Conservation (phyloP, 2,888 invertebrate species). For the Pyrrhia umbra region DNA sequence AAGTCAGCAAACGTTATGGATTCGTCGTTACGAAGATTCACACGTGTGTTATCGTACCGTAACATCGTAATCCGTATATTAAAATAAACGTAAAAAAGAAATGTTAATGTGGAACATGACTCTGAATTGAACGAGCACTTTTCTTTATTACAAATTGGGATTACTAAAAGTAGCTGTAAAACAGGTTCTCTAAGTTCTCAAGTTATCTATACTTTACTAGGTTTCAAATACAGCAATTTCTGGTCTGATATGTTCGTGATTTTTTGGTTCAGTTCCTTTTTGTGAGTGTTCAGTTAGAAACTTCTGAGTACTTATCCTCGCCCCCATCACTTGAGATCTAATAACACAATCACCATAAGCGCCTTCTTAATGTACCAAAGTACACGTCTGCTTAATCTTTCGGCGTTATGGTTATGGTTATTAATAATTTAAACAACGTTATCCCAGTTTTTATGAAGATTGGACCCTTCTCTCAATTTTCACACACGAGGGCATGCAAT, state of each 20-base stretch:
- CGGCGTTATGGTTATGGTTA: constrained; percentile 37
- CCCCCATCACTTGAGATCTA: constrained; percentile 1
- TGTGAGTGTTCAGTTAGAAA: not conserved
- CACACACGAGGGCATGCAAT: constrained; percentile 42
- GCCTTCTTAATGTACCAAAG: constrained; percentile 19
- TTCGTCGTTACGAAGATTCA: constrained; percentile 67
- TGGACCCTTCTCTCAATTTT: constrained; percentile 39
- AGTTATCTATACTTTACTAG: no score
- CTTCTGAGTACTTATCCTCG: not conserved
- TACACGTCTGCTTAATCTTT: constrained; percentile 35
- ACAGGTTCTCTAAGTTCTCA: not conserved
- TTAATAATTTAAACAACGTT: constrained; percentile 53
- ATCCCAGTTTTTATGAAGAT: constrained; percentile 53
- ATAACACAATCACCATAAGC: constrained; percentile 11
- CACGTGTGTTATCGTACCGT: constrained; percentile 48
- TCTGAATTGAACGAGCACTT: constrained; percentile 19
- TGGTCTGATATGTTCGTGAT: not conserved
- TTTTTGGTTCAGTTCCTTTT: not conserved
- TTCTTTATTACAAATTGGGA: constrained; percentile 4
- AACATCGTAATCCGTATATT: constrained; percentile 54
- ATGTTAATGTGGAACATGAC: constrained; percentile 11
- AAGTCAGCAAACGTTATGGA: constrained; percentile 65
- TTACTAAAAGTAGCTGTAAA: constrained; percentile 18
- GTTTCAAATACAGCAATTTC: not conserved
- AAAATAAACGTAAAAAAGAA: constrained; percentile 48